phyloP scores from a whole-genome alignment of 2,888 invertebrate genomes.

The Ceriagrion tenellum region DNA sequence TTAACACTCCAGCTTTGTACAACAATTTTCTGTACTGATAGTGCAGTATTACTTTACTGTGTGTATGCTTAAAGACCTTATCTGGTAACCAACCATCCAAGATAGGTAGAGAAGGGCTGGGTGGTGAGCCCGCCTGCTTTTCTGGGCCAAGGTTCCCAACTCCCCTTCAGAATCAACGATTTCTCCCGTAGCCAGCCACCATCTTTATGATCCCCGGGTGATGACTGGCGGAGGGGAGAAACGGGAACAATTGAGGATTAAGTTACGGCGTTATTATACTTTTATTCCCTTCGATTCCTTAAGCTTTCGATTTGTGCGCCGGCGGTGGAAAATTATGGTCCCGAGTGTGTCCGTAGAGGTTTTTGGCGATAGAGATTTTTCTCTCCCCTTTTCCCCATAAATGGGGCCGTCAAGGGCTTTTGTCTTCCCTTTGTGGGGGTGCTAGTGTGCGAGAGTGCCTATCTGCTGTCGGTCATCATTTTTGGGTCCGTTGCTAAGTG shows the following conservation, averaged over 20 bases:
- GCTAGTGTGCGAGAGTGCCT: not conserved
- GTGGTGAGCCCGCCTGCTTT: not conserved
- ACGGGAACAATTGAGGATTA: not conserved
- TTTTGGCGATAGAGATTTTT: not conserved
- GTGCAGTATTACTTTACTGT: too few relatives aligned
- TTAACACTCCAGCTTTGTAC: too few relatives aligned
- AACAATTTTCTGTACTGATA: too few relatives aligned
- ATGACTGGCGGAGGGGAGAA: not conserved
- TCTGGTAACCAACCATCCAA: too few relatives aligned
- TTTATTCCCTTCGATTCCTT: not conserved
- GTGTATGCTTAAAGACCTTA: too few relatives aligned
- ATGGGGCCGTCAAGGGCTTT: not conserved
- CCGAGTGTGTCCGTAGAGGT: not conserved
- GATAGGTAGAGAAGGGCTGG: not conserved
- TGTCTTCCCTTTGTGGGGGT: not conserved
- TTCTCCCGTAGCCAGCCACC: not conserved
- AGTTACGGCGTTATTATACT: not conserved
- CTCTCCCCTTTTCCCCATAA: not conserved
- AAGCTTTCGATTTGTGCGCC: constrained; percentile 26
- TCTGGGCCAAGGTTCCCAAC: not conserved
- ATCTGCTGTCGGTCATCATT: not conserved
- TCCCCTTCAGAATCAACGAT: not conserved
- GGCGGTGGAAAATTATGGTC: not conserved
- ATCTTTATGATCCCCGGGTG: not conserved
- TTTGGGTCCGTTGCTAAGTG: not conserved